Conservation (phyloP, 1,140 invertebrate species). For the Philopotamus ludificatus region DNA sequence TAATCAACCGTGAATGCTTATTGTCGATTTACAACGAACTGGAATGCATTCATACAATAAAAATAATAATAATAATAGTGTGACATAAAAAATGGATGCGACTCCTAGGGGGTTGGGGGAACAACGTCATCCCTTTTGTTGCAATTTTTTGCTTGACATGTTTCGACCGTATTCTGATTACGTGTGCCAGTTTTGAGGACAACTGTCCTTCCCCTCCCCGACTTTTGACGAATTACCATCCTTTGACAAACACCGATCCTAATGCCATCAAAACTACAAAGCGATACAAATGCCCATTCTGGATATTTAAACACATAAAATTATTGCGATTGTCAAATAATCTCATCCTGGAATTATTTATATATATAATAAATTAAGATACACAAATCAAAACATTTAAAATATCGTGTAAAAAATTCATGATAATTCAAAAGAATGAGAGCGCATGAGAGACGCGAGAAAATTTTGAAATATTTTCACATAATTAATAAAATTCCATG, state of each 20-base stretch:
- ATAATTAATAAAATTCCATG: too few species aligned
- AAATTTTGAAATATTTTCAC: too few species aligned
- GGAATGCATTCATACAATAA: slow-evolving; percentile 7
- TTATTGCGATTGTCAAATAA: too few species aligned
- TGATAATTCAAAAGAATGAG: too few species aligned
- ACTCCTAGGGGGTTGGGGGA: slow-evolving; percentile 10
- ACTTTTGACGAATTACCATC: slow-evolving; percentile 38
- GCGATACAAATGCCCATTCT: too few species aligned
- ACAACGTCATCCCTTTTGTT: slow-evolving; percentile 36
- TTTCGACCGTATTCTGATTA: slow-evolving; percentile 33
- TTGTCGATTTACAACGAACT: slow-evolving; percentile 39
- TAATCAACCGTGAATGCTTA: slow-evolving; percentile 41
- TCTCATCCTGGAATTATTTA: too few species aligned
- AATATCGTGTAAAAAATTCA: too few species aligned
- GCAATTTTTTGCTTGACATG: slow-evolving; percentile 42
- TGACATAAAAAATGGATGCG: neutral
- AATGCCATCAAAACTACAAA: neutral
- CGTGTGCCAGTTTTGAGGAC: slow-evolving; percentile 34
- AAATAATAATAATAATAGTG: slow-evolving; percentile 4
- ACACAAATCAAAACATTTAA: too few species aligned
- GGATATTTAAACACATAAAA: too few species aligned
- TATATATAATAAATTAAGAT: too few species aligned
- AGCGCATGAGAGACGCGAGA: too few species aligned
- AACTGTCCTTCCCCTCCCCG: slow-evolving; percentile 5
- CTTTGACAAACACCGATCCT: slow-evolving; percentile 20